Base-by-base conservation (phyloP, 2,888 invertebrate species). In the Lithophane leautieri region DNA sequence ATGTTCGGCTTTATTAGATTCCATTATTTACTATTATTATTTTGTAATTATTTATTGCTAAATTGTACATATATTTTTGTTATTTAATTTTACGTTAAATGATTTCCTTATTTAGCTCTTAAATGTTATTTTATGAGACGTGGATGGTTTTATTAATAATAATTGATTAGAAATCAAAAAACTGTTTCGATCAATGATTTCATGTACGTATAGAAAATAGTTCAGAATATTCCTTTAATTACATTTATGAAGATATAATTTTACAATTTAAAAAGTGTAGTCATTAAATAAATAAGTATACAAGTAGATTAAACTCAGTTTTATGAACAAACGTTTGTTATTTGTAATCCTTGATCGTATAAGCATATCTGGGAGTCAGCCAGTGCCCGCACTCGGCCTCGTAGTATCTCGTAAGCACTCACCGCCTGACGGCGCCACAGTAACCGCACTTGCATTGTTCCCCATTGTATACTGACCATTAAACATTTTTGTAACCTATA, bases 11-110 rank as follows among this genome's bases (percentile, higher is more conserved):
- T 86, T 88, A 90, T 89, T 90, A 92, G 89, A 92, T 89, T 90
- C 83, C 88, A 91, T 90, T 90, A 90, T 90, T 90, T 90, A 91
- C 88, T 89, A 87, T 87, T 90, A 85, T 89, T 91, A 91, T 92
- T 92, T 94, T 94, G 94, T 95, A 93, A 94, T 95, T 95, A 96
- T 96, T 96, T 96, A 96, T 96, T 95, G 91, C 91, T 94, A 93
- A 95, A 95, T 93, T 96, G 96, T 96, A 96, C 90, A 96, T 96
- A 96, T 95, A 92, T 93, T 94, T 95, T 96, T 96, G 96, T 96
- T 96, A 96, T 96, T 96, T 96, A 96, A 95, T 96, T 95, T 95
- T 96, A 95, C 92, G 93, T 94, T 94, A 91, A 90, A 91, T 90
- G 88, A 93, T 93, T 94, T 94, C 91, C 81, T 82, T 88, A 85